Percentiles rank a stretch among this genome's conserved stretches.
Conservation (phyloP, 2,888 invertebrate genomes). For the Leptopilina syphax region DNA sequence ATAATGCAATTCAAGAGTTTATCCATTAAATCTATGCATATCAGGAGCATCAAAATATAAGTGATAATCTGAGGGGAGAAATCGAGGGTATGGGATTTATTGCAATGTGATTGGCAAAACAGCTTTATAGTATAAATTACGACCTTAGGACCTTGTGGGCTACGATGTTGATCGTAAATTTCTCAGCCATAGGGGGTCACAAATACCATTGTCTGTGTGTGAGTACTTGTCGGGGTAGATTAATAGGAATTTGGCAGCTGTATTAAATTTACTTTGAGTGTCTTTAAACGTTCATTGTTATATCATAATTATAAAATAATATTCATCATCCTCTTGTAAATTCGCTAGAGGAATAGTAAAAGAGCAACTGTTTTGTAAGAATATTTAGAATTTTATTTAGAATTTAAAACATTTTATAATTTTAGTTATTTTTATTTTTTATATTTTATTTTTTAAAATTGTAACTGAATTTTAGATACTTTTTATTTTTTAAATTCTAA, state of each 20-base stretch:
- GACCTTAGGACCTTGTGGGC: slow-evolving; percentile 39
- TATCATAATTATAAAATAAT: not conserved
- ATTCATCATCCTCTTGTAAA: too few species aligned
- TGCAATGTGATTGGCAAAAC: slow-evolving; percentile 25
- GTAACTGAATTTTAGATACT: too few species aligned
- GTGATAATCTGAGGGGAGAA: not conserved
- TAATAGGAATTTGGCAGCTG: slow-evolving; percentile 40
- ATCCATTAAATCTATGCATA: not conserved
- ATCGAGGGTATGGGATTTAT: slow-evolving; percentile 19
- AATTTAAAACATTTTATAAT: too few species aligned
- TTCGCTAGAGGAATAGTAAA: too few species aligned
- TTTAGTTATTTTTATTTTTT: too few species aligned
- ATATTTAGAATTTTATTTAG: too few species aligned
- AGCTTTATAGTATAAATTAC: slow-evolving; percentile 37
- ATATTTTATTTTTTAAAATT: too few species aligned
- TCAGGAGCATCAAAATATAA: not conserved
- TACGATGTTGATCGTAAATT: slow-evolving; percentile 37
- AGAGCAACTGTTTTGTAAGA: too few species aligned
- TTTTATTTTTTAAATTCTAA: too few species aligned
- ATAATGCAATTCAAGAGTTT: not conserved
- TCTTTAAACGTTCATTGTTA: not conserved
- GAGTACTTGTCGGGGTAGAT: slow-evolving; percentile 26
- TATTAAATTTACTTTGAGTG: slow-evolving; percentile 15
- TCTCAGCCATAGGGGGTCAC: slow-evolving; percentile 37
- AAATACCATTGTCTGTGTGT: slow-evolving; percentile 27